Conservation (phyloP, 2,797 vertebrate species). For the Trachurus trachurus region DNA sequence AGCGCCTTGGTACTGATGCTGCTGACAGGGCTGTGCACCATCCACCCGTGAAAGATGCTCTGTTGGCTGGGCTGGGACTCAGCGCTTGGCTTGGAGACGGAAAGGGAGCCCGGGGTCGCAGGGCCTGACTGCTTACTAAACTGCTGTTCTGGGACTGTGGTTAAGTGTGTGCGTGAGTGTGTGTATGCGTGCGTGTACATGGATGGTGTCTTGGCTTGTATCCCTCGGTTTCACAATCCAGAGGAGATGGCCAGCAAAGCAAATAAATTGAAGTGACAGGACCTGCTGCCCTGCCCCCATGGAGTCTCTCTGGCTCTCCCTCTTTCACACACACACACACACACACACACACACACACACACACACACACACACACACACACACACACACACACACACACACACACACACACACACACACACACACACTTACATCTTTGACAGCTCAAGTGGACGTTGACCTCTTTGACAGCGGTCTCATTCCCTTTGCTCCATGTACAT, state of each 20-base stretch:
- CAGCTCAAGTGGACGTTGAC: conserved; percentile 13
- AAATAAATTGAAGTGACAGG: conserved; percentile 54
- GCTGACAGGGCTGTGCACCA: conserved; percentile 36
- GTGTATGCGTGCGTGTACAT: conserved; percentile 5
- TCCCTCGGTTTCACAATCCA: conserved; percentile 35
- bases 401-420: neutral
- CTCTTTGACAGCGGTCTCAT: conserved; percentile 19
- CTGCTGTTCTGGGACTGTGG: conserved; percentile 8
- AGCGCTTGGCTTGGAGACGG: conserved; percentile 22
- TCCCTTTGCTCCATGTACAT: conserved; percentile 8
- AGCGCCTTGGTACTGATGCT: conserved; percentile 29
- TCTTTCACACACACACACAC: neutral
- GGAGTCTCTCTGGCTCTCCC: neutral
- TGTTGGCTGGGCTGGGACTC: conserved; percentile 36
- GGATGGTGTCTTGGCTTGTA: conserved; percentile 14
- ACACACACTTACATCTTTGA: neutral
- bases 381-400: neutral
- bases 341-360: no score
- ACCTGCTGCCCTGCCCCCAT: conserved; percentile 41
- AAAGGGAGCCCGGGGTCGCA: neutral
- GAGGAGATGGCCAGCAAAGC: conserved; percentile 29
- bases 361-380: neutral
- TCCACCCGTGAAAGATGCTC: conserved; percentile 56
- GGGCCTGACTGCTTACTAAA: conserved; percentile 8
- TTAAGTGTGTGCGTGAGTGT: neutral